Evolutionary conservation across 2,113 vertebrate genomes (phyloP), one percentile per base, ranked within the genome.

Genomic region (Pseudorectes ferrugineus): DNA sequence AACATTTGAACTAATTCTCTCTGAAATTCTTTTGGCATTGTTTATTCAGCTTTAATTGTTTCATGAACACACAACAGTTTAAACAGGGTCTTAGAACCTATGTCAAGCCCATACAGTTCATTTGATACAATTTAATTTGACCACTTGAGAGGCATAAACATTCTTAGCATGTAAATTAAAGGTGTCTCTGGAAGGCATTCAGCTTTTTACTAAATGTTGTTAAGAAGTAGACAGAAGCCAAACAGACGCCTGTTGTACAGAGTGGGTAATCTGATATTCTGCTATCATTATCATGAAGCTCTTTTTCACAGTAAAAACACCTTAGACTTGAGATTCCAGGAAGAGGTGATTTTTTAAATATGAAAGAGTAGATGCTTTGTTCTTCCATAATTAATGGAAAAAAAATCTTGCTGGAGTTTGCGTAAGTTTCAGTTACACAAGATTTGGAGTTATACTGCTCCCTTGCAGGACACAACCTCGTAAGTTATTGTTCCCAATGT

Each of bases 111-210:
- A 58, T 79, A 73, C 8, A 7, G 88, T 86, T 85, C 55, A 88
- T 86, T 92, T 81, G 79, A 80, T 88, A 90, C 78, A 79, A 59
- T 88, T 97, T 96, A 95, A 95, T 97, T 93, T 94, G 92, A 88
- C 96, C 95, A 95, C 92, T 96, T 80, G 94, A 96, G 91, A 90
- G 72, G 57, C 57, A 89, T 95, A 96, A 96, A 93, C 85, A 88
- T 95, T 94, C 70, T 93, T 70, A 90, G 68, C 29, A 92, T 48
- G 61, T 71, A 85, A 93, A 92, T 93, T 85, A 95, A 90, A 96
- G 75, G 88, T 92, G 93, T 78, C 85, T 95, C 79, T 93, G 93
- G 90, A 95, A 95, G 76, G 79, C 78, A 61, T 84, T 95, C 90
- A 86, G 65, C 65, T 80, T 96, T 80, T 88, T 78, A 63, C 58